Evolutionary conservation across 2,888 invertebrate genomes (phyloP), one percentile per base, ranked within the genome.

Genomic region (Dermolepida albohirtum): DNA sequence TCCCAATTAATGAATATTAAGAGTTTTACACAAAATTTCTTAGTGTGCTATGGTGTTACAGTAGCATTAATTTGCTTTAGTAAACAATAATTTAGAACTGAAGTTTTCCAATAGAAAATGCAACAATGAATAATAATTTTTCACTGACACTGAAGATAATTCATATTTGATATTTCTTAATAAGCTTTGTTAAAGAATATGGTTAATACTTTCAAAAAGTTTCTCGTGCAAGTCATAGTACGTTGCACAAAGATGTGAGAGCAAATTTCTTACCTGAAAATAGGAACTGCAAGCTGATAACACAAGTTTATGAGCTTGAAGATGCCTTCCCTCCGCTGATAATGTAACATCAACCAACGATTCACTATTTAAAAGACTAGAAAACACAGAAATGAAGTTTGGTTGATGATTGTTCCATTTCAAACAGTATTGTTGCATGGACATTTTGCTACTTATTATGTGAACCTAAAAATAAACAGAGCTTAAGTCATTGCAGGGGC

Each of bases 371-470:
- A 95, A 86, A 74, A 96, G 86, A 76, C 90, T 91, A 49, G 94
- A 93, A 84, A 96, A 95, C 79, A 94, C 94, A 7, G 93, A 93
- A 78, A 95, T 94, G 82, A 96, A 93, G 83, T 96, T 96, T 62
- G 94, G 94, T 81, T 95, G 95, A 86, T 96, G 95, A 86, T 95
- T 95, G 85, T 96, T 96, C 96, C 96, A 96, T 77, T 95, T 85
- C 69, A 84, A 78, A 78, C 83, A 84, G 76, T 83, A 84, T 76
- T 84, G 84, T 77, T 84, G 83, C 79, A 82, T 83, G 66, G 83
- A 78, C 83, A 83, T 83, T 64, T 64, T 64, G 52, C 27, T 52
- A 51, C 34, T 64, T 54, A 64, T 64, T 54, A 29, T n/a, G 41
- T 43, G 63, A 34, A 27, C 63, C 67, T 67, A 44, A 67, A 67